These are phyloP conservation scores for Centroberyx gerrardi DNA, from an alignment of 2,797 vertebrate genomes.

Conservation along the genomic window DNA sequence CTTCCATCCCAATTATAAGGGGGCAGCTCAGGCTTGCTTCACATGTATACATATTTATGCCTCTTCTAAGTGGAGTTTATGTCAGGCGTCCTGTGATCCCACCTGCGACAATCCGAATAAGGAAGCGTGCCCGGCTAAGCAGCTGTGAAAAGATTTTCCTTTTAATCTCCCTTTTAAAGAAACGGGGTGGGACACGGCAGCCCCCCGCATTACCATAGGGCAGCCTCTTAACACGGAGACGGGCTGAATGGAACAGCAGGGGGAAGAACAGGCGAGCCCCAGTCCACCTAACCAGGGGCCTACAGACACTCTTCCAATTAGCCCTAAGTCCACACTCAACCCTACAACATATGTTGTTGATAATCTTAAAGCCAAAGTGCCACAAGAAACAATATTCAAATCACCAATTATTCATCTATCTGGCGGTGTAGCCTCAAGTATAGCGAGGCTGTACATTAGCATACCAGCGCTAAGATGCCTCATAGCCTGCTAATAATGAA, in stretches of 20 bases:
- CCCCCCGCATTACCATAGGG: slow-evolving; percentile 74
- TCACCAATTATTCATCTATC: slow-evolving; percentile 68
- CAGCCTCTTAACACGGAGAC: slow-evolving; percentile 60
- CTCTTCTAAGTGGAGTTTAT: slow-evolving; percentile 53
- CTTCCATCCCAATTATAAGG: slow-evolving; percentile 25
- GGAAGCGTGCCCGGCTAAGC: slow-evolving; percentile 69
- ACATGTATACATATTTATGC: slow-evolving; percentile 60
- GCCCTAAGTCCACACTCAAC: slow-evolving; percentile 60
- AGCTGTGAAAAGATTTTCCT: slow-evolving; percentile 73
- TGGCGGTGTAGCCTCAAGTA: slow-evolving; percentile 49
- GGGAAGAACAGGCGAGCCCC: slow-evolving; percentile 45
- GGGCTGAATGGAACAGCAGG: slow-evolving; percentile 80
- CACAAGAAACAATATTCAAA: slow-evolving; percentile 70
- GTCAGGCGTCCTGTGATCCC: slow-evolving; percentile 13
- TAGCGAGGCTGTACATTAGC: slow-evolving; percentile 55
- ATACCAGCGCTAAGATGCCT: slow-evolving; percentile 52
- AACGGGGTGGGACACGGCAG: slow-evolving; percentile 23
- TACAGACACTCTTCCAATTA: slow-evolving; percentile 74
- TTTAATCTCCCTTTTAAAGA: slow-evolving; percentile 74
- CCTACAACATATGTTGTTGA: slow-evolving; percentile 69
- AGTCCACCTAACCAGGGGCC: slow-evolving; percentile 50
- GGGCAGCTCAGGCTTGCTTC: slow-evolving; percentile 8
- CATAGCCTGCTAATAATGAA: slow-evolving; percentile 54
- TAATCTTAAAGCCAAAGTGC: slow-evolving; percentile 63
- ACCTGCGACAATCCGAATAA: slow-evolving; percentile 57